Conservation (phyloP, 1,140 invertebrate species). For the Brachionus sp. region DNA sequence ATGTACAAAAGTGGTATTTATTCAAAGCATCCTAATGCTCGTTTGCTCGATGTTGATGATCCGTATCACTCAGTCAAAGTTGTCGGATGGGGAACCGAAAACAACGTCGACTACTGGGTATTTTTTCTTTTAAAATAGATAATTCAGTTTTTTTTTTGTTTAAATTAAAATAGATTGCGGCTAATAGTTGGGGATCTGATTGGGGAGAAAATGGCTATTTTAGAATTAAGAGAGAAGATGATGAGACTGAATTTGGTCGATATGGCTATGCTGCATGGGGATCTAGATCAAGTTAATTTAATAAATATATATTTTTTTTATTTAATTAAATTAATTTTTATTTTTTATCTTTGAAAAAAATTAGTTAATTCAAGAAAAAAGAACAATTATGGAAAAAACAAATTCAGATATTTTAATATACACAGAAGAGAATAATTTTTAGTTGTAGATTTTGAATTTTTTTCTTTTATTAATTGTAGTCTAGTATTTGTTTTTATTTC, state of each 20-base stretch:
- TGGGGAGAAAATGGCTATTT: conserved; percentile 44
- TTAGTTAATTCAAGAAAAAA: neutral
- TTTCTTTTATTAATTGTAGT: neutral
- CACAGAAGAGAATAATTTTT: conserved; percentile 14
- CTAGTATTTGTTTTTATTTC: neutral
- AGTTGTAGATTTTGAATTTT: neutral
- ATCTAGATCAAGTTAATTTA: neutral
- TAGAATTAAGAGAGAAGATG: neutral
- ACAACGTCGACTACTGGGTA: conserved; percentile 29
- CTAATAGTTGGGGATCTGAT: conserved; percentile 26
- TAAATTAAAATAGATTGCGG: conserved; percentile 14
- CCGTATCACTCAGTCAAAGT: conserved; percentile 47
- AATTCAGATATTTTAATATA: neutral
- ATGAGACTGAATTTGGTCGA: conserved; percentile 36
- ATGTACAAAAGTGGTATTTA: conserved; percentile 45
- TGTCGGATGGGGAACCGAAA: conserved; percentile 60
- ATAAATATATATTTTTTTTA: neutral
- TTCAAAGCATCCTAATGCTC: neutral
- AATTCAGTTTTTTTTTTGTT: neutral
- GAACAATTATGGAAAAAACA: neutral
- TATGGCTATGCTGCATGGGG: conserved; percentile 37
- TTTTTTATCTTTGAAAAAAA: neutral
- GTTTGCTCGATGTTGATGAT: neutral
- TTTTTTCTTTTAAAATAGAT: neutral
- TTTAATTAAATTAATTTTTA: neutral